phyloP scores from a whole-genome alignment of 2,797 vertebrate genomes.

The Leptoclinus maculatus region DNA sequence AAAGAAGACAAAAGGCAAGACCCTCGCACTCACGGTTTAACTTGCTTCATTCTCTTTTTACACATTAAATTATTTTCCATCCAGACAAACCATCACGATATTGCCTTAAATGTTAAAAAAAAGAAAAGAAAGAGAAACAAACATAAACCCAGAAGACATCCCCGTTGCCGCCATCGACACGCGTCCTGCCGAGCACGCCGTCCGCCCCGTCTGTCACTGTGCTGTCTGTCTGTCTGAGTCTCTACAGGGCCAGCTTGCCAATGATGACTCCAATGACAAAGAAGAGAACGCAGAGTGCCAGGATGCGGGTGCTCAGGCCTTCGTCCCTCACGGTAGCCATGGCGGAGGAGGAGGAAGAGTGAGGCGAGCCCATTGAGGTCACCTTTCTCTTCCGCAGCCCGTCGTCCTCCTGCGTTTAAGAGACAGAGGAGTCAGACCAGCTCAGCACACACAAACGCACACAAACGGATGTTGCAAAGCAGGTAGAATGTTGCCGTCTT shows the following conservation, averaged over 20 bases:
- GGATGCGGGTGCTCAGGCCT: slow-evolving; percentile 88
- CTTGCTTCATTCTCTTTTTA: slow-evolving; percentile 67
- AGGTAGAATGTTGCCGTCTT: background rate
- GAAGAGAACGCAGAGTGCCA: slow-evolving; percentile 92
- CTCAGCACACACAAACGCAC: background rate
- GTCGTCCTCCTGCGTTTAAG: slow-evolving; percentile 87
- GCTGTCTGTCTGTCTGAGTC: slow-evolving; percentile 68
- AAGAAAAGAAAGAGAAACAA: slow-evolving; percentile 54
- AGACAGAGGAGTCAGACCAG: background rate
- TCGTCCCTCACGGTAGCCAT: slow-evolving; percentile 87
- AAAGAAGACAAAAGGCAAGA: slow-evolving; percentile 57
- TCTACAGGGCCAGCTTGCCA: slow-evolving; percentile 93
- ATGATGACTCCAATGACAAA: slow-evolving; percentile 95
- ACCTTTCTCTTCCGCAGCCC: slow-evolving; percentile 92
- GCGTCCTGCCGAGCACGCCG: slow-evolving; percentile 57
- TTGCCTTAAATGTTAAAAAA: slow-evolving; percentile 69
- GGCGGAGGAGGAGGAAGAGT: slow-evolving; percentile 76
- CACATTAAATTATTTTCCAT: slow-evolving; percentile 67
- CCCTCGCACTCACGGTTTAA: slow-evolving; percentile 55
- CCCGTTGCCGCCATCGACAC: slow-evolving; percentile 45
- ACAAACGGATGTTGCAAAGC: no score
- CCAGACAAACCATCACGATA: slow-evolving; percentile 64
- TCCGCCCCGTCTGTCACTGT: slow-evolving; percentile 54
- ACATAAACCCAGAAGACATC: slow-evolving; percentile 74
- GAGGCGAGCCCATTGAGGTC: slow-evolving; percentile 74